Conservation (phyloP, 2,888 invertebrate species). For the Pseudeuparius sepicola region DNA sequence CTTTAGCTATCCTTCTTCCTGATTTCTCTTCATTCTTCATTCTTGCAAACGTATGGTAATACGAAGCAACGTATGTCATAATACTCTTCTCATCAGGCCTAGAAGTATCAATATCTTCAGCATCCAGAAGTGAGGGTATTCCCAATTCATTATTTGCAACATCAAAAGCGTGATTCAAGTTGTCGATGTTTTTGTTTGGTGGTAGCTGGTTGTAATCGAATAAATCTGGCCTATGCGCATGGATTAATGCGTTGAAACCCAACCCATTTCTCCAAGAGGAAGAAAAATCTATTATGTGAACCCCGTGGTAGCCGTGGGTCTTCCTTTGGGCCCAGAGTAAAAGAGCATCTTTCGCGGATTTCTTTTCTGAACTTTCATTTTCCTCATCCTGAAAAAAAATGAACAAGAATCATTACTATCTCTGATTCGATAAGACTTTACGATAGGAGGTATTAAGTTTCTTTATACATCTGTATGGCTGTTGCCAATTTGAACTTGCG, state of each 20-base stretch:
- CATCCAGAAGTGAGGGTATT: slow-evolving; percentile 86
- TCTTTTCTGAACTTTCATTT: slow-evolving; percentile 93
- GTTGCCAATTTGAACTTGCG: too few species aligned
- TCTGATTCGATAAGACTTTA: too few species aligned
- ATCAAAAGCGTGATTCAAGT: slow-evolving; percentile 96
- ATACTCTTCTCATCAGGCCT: slow-evolving; percentile 97
- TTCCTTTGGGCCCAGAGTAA: slow-evolving; percentile 98
- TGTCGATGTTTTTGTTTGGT: slow-evolving; percentile 79
- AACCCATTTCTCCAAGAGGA: slow-evolving; percentile 94
- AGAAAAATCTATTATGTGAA: slow-evolving; percentile 82
- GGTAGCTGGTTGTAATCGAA: slow-evolving; percentile 78
- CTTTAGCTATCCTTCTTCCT: slow-evolving; percentile 93
- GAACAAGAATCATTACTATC: too few species aligned
- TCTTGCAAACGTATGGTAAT: slow-evolving; percentile 97
- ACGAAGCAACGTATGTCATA: slow-evolving; percentile 97
- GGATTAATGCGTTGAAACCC: slow-evolving; percentile 97
- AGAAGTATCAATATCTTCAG: slow-evolving; percentile 90
- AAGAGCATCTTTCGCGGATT: slow-evolving; percentile 96
- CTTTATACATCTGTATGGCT: too few species aligned
- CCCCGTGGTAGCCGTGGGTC: slow-evolving; percentile 87
- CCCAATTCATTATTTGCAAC: slow-evolving; percentile 88
- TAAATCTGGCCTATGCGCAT: slow-evolving; percentile 93
- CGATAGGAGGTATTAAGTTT: too few species aligned
- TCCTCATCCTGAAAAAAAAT: slow-evolving; percentile 67
- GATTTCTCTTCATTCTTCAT: slow-evolving; percentile 99